phyloP scores from a whole-genome alignment of 2,888 invertebrate genomes.

The Napeogenes sylphis region DNA sequence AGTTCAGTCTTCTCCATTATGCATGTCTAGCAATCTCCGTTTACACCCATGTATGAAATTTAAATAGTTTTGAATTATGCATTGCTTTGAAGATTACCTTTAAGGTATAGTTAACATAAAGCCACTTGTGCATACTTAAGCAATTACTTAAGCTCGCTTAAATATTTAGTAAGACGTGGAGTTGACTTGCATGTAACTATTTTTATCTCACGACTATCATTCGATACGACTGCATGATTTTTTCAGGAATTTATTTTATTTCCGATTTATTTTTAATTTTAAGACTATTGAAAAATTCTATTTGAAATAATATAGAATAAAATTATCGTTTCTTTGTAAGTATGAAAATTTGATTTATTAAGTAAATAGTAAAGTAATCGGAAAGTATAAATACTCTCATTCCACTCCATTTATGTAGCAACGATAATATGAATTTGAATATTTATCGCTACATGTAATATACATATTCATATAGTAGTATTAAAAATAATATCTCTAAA shows the following conservation, averaged over 20 bases:
- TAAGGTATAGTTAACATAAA: constrained; percentile 18
- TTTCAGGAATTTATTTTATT: background rate
- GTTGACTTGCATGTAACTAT: constrained; percentile 13
- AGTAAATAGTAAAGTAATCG: too few relatives aligned
- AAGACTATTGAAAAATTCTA: too few relatives aligned
- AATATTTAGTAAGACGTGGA: constrained; percentile 48
- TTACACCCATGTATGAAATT: constrained; percentile 9
- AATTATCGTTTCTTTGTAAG: too few relatives aligned
- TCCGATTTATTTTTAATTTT: background rate
- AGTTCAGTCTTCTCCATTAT: background rate
- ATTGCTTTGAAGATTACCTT: constrained; percentile 21
- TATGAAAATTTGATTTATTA: too few relatives aligned
- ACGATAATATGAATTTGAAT: too few relatives aligned
- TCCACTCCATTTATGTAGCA: too few relatives aligned
- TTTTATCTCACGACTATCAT: constrained; percentile 9
- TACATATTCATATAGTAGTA: too few relatives aligned
- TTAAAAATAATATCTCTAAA: too few relatives aligned
- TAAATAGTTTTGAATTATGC: constrained; percentile 21
- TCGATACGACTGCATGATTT: background rate
- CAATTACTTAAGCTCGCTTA: constrained; percentile 54
- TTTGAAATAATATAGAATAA: too few relatives aligned
- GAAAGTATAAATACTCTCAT: too few relatives aligned
- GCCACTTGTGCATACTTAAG: constrained; percentile 40
- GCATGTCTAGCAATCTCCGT: background rate
- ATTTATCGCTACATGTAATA: too few relatives aligned